These are phyloP conservation scores for Enteromius viviparus DNA, from an alignment of 2,797 vertebrate genomes.

Conservation along the genomic window DNA sequence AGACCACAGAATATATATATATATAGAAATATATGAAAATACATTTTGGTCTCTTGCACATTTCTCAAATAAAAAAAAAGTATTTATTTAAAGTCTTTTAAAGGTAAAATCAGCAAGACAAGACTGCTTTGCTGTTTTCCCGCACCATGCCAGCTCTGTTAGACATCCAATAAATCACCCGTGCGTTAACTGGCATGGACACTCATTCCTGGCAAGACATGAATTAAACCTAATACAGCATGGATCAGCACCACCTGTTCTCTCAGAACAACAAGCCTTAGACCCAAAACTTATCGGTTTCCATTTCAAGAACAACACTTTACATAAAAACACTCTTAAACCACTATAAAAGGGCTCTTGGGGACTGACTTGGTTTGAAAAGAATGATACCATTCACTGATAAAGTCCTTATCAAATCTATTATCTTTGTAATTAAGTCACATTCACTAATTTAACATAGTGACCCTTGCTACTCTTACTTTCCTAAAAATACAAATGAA, in stretches of 20 bases:
- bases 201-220: slow-evolving; percentile 59
- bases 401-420: slow-evolving; percentile 2
- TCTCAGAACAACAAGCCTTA: slow-evolving; percentile 47
- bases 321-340: slow-evolving; percentile 38
- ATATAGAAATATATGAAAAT: neutral
- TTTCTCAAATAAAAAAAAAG: neutral
- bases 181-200: slow-evolving; percentile 58
- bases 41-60: neutral
- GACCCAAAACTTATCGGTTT: slow-evolving; percentile 45
- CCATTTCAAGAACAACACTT: slow-evolving; percentile 49
- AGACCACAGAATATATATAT: neutral
- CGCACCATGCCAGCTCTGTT: slow-evolving; percentile 42
- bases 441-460: neutral
- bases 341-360: neutral
- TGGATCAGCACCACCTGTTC: slow-evolving; percentile 58
- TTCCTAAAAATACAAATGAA: neutral
- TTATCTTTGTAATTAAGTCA: slow-evolving; percentile 30
- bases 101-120: slow-evolving; percentile 31
- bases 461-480: neutral
- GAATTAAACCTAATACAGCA: slow-evolving; percentile 58
- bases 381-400: slow-evolving; percentile 17
- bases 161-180: slow-evolving; percentile 56
- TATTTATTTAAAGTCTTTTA: neutral
- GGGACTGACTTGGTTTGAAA: neutral
- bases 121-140: slow-evolving; percentile 37